Base-by-base conservation (phyloP, 2,888 invertebrate species). In the Ctenicera cuprea region DNA sequence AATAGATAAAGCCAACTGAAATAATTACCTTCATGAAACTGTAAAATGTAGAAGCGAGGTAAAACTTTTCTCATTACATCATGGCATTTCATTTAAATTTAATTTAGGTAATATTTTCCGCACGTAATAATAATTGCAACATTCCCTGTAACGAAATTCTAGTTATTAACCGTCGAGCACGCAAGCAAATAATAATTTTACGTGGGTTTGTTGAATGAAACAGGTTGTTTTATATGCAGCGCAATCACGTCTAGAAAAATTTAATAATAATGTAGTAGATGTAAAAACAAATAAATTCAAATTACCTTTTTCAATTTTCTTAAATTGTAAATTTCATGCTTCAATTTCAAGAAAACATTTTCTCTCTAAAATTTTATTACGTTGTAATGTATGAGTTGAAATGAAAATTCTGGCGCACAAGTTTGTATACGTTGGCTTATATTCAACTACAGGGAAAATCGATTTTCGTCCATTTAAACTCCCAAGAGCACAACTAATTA, bases 401-500 rank as follows among this genome's bases (percentile, higher is more conserved):
- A 45, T 45, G 14, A 45, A 45, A 45, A 18, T 9, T 45, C 45
- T 16, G 18, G 8, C 0, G 8, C 18, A 1, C 18, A 16, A 18
- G 16, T 45, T 45, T 45, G 9, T 16, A 7, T 45, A 16, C 45
- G 45, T 45, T 45, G 18, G 18, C 22, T 20, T 22, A n/a, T 22
- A 50, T 9, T 22, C 0, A 50, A 50, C 20, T 50, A 22, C 50
- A 12, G 12, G 3, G 12, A 5, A 18, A 57, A 57, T 57, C 57
- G 57, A 37, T 57, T 48, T 48, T 18, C 18, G 18, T 48, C 16
- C 20, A 48, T 48, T 59, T 59, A 38, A 59, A 20, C 54, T 38
- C 59, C 38, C 33, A 20, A 33, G 59, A 30, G 37, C 33, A 14
- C 59, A 16, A 38, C 59, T 59, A 59, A 59, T 59, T 59, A 38